Evolutionary conservation across 92 coral and sea anemone genomes (phyloP).

Genomic region (Porites rus): DNA sequence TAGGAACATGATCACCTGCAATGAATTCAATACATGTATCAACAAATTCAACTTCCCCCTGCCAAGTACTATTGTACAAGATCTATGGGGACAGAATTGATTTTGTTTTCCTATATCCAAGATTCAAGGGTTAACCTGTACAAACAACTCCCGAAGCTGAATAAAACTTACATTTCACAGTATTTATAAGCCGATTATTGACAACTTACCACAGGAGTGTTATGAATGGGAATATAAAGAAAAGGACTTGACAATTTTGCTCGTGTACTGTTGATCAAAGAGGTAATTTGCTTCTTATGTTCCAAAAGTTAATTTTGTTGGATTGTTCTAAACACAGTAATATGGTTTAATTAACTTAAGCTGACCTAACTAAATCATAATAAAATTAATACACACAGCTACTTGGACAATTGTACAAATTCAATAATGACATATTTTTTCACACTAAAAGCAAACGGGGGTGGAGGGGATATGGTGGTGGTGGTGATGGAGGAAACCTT

Average conservation of each 20-base stretch:
- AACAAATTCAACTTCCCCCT: too few relatives aligned
- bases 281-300: background rate
- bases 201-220: background rate
- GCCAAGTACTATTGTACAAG: too few relatives aligned
- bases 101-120: too few relatives aligned
- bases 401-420: background rate
- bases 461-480: too few relatives aligned
- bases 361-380: conserved; percentile 13
- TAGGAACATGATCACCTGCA: too few relatives aligned
- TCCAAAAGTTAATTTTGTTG: conserved; percentile 2
- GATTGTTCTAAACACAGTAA: background rate
- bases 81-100: too few relatives aligned
- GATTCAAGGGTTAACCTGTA: too few relatives aligned
- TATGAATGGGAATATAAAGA: background rate
- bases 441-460: background rate
- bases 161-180: background rate
- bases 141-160: too few relatives aligned
- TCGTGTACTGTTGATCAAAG: background rate
- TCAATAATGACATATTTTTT: conserved; percentile 4
- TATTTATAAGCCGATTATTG: too few relatives aligned
- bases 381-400: conserved; percentile 18
- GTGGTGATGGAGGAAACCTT: background rate
- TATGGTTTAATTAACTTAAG: conserved; percentile 3
- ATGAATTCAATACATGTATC: too few relatives aligned
- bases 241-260: background rate